These are phyloP conservation scores for Hestina assimilis DNA, from an alignment of 1,140 invertebrate species.

Conservation along the genomic window DNA sequence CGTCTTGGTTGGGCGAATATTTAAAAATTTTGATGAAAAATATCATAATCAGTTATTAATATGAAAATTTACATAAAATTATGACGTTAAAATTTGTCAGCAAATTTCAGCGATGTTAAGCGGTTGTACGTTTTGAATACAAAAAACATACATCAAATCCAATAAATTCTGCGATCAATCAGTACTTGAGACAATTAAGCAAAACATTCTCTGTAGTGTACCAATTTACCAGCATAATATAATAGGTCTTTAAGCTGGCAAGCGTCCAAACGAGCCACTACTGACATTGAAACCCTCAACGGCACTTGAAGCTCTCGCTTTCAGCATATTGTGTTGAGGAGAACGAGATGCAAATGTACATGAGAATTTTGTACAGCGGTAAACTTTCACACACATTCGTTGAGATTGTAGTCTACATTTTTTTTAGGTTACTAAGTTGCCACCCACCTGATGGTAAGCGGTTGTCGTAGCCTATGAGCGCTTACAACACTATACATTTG, in stretches of 20 bases:
- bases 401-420: neutral
- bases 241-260: slow-evolving; percentile 38
- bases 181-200: slow-evolving; percentile 12
- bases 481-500: no score
- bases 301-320: slow-evolving; percentile 33
- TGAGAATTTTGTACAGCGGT: slow-evolving; percentile 10
- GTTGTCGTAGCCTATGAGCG: no score
- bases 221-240: slow-evolving; percentile 25
- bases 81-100: no score
- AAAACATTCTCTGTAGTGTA: slow-evolving; percentile 13
- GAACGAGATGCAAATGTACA: slow-evolving; percentile 26
- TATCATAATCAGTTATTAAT: no score
- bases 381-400: slow-evolving; percentile 2
- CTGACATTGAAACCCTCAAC: slow-evolving; percentile 41
- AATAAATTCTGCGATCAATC: neutral
- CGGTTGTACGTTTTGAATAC: no score
- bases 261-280: slow-evolving; percentile 35
- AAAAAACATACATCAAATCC: no score
- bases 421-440: no score
- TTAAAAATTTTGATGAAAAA: neutral
- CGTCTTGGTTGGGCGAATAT: neutral
- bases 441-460: no score
- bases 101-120: neutral
- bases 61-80: no score
- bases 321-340: slow-evolving; percentile 23